phyloP scores from a whole-genome alignment of 2,888 invertebrate species.

The Leucania comma region DNA sequence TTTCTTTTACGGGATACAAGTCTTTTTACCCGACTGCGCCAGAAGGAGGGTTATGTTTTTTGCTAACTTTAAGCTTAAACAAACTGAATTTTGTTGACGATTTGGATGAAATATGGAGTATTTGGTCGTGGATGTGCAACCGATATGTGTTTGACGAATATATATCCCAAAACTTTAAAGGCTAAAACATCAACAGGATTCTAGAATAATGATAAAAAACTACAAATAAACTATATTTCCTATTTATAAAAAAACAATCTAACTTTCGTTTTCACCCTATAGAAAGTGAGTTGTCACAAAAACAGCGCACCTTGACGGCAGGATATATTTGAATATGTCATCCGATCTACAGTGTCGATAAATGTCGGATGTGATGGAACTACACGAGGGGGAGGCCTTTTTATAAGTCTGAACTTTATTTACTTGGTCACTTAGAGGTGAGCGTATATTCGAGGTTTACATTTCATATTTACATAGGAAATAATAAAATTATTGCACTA shows the following conservation, averaged over 20 bases:
- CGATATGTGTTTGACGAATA: no score
- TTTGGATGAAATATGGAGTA: no score
- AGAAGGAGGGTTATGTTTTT: no score
- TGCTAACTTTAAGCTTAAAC: no score
- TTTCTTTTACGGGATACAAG: no score
- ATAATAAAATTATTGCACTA: no score
- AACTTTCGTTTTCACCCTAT: slow-evolving; percentile 55
- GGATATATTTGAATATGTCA: slow-evolving; percentile 61
- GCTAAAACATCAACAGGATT: no score
- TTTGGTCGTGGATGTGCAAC: no score
- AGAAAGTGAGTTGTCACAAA: slow-evolving; percentile 58
- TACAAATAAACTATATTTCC: slow-evolving; percentile 13
- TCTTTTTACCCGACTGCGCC: no score
- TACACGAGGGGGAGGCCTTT: slow-evolving; percentile 16
- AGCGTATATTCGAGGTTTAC: neutral
- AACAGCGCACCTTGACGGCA: slow-evolving; percentile 56
- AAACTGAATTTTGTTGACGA: no score
- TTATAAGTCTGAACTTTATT: slow-evolving; percentile 16
- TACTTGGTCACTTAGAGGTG: neutral
- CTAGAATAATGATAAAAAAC: neutral
- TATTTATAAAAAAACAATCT: slow-evolving; percentile 11
- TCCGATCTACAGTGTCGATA: slow-evolving; percentile 54
- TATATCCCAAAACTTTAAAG: no score
- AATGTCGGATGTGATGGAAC: slow-evolving; percentile 40
- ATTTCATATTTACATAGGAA: no score